A percentile compares a stretch with the other conserved stretches of the same genome.
Conservation (phyloP, 2,113 vertebrate species). For the Sander lucioperca region DNA sequence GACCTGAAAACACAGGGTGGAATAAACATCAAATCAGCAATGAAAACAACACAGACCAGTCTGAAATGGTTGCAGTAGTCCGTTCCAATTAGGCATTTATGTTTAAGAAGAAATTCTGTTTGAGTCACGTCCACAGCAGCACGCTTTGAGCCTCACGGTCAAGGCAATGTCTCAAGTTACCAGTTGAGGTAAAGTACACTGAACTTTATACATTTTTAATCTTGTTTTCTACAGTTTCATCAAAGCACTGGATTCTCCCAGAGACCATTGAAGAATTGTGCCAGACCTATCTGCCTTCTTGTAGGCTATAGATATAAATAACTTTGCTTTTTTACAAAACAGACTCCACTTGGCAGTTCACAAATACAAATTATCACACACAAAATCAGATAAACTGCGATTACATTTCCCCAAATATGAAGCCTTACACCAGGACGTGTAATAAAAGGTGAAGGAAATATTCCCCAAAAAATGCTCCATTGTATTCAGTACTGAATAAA, state of each 20-base stretch:
- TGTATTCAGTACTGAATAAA: constrained; percentile 46
- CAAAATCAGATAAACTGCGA: constrained; percentile 19
- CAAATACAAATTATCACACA: constrained; percentile 22
- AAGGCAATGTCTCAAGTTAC: constrained; percentile 70
- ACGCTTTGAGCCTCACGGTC: constrained; percentile 34
- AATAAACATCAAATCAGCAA: background rate
- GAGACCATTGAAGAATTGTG: constrained; percentile 31
- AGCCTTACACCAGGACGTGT: background rate
- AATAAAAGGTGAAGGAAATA: constrained; percentile 4
- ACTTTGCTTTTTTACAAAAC: background rate
- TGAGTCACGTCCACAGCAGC: constrained; percentile 26
- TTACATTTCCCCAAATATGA: constrained; percentile 6
- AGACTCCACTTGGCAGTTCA: constrained; percentile 4
- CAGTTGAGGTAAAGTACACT: constrained; percentile 65
- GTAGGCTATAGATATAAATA: constrained; percentile 17
- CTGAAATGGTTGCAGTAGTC: constrained; percentile 17
- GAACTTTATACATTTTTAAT: constrained; percentile 76
- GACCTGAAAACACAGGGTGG: background rate
- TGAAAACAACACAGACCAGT: background rate
- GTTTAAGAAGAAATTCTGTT: constrained; percentile 57
- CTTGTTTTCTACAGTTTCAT: constrained; percentile 68
- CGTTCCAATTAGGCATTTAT: constrained; percentile 28
- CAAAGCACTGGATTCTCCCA: constrained; percentile 52
- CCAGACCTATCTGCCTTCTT: background rate
- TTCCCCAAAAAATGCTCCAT: constrained; percentile 13